Base-by-base conservation (phyloP, 2,113 vertebrate species). In the Phylloscopus whistleri region DNA sequence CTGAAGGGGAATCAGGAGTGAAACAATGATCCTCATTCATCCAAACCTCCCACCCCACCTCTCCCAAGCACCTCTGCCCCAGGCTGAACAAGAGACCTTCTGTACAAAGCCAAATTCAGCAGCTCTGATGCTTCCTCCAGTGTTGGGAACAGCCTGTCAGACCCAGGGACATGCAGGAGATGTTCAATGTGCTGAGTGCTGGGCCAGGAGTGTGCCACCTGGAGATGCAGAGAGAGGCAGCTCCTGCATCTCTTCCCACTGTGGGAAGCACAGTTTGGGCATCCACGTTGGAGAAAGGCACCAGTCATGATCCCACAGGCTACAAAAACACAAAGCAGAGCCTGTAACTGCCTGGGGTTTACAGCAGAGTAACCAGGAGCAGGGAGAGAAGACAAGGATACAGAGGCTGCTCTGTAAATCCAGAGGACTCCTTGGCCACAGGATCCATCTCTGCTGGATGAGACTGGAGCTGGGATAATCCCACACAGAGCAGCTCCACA, bases 1-100 rank as follows among this genome's bases (percentile, higher is more conserved):
- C 82, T 68, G 63, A 55, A 84, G 48, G 88, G 53, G 77, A 90
- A 90, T 59, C 43, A 39, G 70, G 81, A 89, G 63, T 7, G 46
- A 51, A 94, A 97, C 94, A 97, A 96, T 1, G 0, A n/a, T 28
- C 27, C 30, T 51, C 89, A 95, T 96, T 97, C 94, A 97, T 62
- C 63, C 7, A 28, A 12, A 41, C 70, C 73, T 75, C 84, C 84
- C 24, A 49, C 48, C 27, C 83, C 19, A 86, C 46, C 58, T 72
- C 93, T 89, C 83, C 77, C 84, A 41, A 31, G 44, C 74, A 79
- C 87, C 89, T 78, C 91, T 91, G 74, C 56, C 39, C 17, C 23
- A 7, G 0, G 6, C n/a, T 43, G 67, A 96, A 97, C 93, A 95
- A 94, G 81, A 82, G 77, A 56, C 62, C 81, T 52, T 94, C 84